Evolutionary conservation across 2,888 invertebrate genomes (phyloP).

Genomic region (Meganola albula): DNA sequence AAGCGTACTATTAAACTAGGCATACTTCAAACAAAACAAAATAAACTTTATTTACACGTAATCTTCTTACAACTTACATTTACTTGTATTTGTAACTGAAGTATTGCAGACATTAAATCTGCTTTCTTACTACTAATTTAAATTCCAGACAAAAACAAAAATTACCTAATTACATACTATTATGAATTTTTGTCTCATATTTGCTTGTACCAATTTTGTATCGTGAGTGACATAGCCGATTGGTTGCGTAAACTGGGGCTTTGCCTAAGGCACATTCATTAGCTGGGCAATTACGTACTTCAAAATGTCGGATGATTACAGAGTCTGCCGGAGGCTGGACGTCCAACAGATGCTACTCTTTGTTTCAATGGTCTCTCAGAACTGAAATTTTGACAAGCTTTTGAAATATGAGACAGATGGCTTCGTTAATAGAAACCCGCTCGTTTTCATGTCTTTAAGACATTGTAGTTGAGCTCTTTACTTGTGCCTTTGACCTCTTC

Average conservation of each 20-base stretch:
- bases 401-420: constrained; percentile 29
- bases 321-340: constrained; percentile 51
- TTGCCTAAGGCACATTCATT: constrained; percentile 67
- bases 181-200: constrained; percentile 24
- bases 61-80: no score
- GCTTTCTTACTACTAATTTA: constrained; percentile 16
- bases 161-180: constrained; percentile 26
- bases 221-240: constrained; percentile 59
- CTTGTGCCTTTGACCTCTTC: constrained; percentile 1
- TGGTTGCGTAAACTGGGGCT: constrained; percentile 67
- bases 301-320: constrained; percentile 72
- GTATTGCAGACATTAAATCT: constrained; percentile 3
- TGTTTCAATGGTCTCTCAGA: constrained; percentile 47
- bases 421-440: constrained; percentile 9
- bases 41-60: no score
- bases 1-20: no score
- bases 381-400: constrained; percentile 40
- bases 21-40: no score
- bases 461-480: constrained; percentile 6
- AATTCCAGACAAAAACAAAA: constrained; percentile 14
- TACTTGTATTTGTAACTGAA: no score
- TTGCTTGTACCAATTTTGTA: constrained; percentile 25
- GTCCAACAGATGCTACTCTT: constrained; percentile 61
- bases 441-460: constrained; percentile 13
- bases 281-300: constrained; percentile 65